A percentile compares a stretch with the other conserved stretches of the same genome.
These are phyloP conservation scores for Petrophora chlorosata DNA, from an alignment of 2,888 invertebrate genomes.

Conservation along the genomic window DNA sequence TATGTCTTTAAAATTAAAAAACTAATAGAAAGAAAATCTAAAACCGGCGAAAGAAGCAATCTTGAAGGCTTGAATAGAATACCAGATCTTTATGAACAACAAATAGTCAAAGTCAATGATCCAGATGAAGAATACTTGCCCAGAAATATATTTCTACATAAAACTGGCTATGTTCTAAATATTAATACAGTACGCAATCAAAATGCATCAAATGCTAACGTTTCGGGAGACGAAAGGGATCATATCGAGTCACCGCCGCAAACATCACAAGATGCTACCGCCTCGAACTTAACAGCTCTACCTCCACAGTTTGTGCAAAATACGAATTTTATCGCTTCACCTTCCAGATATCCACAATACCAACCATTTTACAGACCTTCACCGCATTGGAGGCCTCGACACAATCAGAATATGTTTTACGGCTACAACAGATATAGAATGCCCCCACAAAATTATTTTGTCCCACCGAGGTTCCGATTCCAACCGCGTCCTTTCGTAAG, in stretches of 20 bases:
- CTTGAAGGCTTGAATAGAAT: slow-evolving; percentile 52
- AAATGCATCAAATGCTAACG: slow-evolving; percentile 7
- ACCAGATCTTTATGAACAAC: slow-evolving; percentile 56
- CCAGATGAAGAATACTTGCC: slow-evolving; percentile 61
- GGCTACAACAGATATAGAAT: background rate
- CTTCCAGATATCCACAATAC: slow-evolving; percentile 3
- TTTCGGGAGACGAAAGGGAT: slow-evolving; percentile 5
- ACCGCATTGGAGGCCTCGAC: background rate
- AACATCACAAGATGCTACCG: background rate
- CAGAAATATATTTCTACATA: slow-evolving; percentile 58
- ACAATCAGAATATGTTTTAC: background rate
- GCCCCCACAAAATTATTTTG: background rate
- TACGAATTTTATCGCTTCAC: background rate
- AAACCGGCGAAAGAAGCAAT: slow-evolving; percentile 27
- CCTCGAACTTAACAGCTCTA: background rate
- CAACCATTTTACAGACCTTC: background rate
- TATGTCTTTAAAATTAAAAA: slow-evolving; percentile 6
- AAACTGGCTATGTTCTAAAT: slow-evolving; percentile 57
- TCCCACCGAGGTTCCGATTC: slow-evolving; percentile 6
- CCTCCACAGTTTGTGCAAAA: background rate
- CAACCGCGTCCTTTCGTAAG: background rate
- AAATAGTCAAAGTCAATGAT: slow-evolving; percentile 51
- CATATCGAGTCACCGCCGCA: background rate
- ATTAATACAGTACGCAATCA: slow-evolving; percentile 38
- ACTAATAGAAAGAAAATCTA: slow-evolving; percentile 1